Conservation (phyloP, 2,888 invertebrate species). For the Apeira syringaria region DNA sequence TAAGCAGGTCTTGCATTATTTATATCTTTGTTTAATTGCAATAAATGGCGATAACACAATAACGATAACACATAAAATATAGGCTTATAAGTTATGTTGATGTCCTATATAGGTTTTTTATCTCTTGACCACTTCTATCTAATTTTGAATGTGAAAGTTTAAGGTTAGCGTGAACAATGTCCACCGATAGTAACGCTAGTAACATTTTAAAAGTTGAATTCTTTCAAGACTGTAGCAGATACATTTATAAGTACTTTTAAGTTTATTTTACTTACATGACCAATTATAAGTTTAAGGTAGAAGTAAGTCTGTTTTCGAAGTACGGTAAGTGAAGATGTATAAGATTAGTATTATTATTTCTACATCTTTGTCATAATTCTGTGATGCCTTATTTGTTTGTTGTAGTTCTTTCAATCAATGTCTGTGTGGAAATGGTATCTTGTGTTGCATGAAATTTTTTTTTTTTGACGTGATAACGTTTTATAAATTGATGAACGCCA, state of each 20-base stretch:
- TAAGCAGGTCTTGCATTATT: slow-evolving; percentile 67
- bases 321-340: slow-evolving; percentile 69
- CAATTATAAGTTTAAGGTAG: slow-evolving; percentile 73
- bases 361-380: slow-evolving; percentile 75
- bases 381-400: slow-evolving; percentile 76
- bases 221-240: slow-evolving; percentile 59
- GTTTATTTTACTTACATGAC: slow-evolving; percentile 77
- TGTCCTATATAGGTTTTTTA: slow-evolving; percentile 31
- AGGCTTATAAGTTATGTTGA: slow-evolving; percentile 17
- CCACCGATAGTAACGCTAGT: slow-evolving; percentile 40
- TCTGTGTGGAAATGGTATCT: slow-evolving; percentile 66
- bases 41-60: slow-evolving; percentile 44
- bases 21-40: slow-evolving; percentile 49
- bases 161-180: slow-evolving; percentile 38
- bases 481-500: too few species aligned
- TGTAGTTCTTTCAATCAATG: slow-evolving; percentile 69
- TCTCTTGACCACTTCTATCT: slow-evolving; percentile 30
- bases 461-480: too few species aligned
- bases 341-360: slow-evolving; percentile 60
- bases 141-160: slow-evolving; percentile 25
- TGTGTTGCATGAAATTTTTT: slow-evolving; percentile 76
- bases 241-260: slow-evolving; percentile 62
- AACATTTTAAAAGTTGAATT: slow-evolving; percentile 51
- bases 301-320: slow-evolving; percentile 62
- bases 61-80: slow-evolving; percentile 30